A percentile compares a stretch with the other conserved stretches of the same genome.
Conservation (phyloP, 2,797 vertebrate species). For the Micromesistius poutassou region DNA sequence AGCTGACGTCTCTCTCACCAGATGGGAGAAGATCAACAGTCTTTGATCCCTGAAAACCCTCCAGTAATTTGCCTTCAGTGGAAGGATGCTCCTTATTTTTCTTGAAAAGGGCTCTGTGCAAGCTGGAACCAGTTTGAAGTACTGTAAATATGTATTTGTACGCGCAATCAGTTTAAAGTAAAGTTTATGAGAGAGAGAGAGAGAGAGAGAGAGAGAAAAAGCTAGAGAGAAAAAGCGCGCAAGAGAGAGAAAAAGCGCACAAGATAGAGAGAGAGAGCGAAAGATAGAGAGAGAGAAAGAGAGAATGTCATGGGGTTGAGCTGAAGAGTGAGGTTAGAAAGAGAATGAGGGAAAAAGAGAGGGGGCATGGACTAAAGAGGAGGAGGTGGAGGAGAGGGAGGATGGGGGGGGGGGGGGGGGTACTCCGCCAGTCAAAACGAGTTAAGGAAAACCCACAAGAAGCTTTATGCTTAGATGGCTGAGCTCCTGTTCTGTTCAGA, state of each 20-base stretch:
- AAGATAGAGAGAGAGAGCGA: slow-evolving; percentile 32
- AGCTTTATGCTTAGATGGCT: slow-evolving; percentile 52
- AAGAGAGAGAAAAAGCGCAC: slow-evolving; percentile 24
- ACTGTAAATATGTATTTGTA: not conserved
- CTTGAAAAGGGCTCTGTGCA: not conserved
- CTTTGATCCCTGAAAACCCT: not conserved
- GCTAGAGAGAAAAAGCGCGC: not conserved
- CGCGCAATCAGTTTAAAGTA: not conserved
- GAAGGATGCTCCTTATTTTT: not conserved
- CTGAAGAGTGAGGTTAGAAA: not conserved
- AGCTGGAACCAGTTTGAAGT: not conserved
- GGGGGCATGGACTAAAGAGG: not conserved
- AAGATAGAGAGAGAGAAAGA: not conserved
- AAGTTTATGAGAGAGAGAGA: not conserved
- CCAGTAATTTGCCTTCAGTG: not conserved
- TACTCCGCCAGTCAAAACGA: slow-evolving; percentile 48
- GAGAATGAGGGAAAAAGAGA: not conserved
- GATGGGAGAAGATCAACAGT: not conserved
- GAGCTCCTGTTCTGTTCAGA: slow-evolving; percentile 47
- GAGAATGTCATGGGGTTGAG: not conserved
- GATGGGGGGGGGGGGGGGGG: not conserved
- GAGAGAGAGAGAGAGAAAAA: slow-evolving; percentile 5
- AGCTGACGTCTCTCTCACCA: not conserved
- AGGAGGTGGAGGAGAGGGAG: slow-evolving; percentile 10
- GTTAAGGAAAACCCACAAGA: slow-evolving; percentile 38